Base-by-base conservation (phyloP, 2,888 invertebrate species). In the Dryadula phaetusa region DNA sequence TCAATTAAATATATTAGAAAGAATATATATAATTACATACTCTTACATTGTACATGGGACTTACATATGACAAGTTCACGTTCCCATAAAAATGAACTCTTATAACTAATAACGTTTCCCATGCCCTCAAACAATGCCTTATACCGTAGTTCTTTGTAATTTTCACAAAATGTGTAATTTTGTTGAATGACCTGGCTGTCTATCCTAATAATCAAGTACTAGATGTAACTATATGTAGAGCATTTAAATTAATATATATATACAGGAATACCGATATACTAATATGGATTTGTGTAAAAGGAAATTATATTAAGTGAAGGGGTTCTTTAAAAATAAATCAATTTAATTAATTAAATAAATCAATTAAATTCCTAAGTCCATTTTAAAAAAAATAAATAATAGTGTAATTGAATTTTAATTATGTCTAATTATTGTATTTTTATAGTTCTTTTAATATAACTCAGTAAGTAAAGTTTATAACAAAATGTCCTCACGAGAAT, bases 111-210 rank as follows among this genome's bases (percentile, higher is more conserved):
- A 69, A 61, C 16, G 4, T 68, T 80, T 81, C 80, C 74, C 79
- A 81, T 79, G 76, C 67, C 69, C 71, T 69, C 69, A 74, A 62
- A 78, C 78, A 78, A 78, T 78, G 73, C 64, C 72, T 67, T 75
- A 61, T 65, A 67, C 69, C 47, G 49, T 53, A 62, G 32, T 34
- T 66, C 71, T 73, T 67, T 71, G 67, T 71, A 32, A 1, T 20
- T 16, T 42, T 62, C 65, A 69, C 67, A 67, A 60, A 46, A 40
- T 68, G 66, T 67, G 68, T 34, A 44, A 49, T 64, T 64, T 60
- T 64, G 58, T 67, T 63, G 40, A 64, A 28, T 64, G 18, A n/a
- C 61, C 18, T 60, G 28, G 34, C 42, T 42, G 25, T 65, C 62
- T 20, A 18, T 53, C 58, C 62, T 12, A 12, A 37, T 67, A 32